Base-by-base conservation (phyloP, 2,113 vertebrate species). In the Pteropus alecto region DNA sequence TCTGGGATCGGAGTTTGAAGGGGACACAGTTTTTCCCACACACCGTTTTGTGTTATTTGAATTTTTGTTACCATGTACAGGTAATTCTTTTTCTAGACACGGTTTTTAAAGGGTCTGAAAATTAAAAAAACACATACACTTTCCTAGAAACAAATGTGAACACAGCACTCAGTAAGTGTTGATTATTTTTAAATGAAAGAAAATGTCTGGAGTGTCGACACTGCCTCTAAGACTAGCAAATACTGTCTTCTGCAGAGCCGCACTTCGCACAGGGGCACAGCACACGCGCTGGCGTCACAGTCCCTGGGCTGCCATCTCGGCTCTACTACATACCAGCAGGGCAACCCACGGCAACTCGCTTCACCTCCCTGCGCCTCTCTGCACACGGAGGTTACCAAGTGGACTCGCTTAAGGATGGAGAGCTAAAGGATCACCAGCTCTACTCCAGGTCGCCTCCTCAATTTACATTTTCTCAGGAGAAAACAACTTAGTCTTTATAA, bases 241-340 rank as follows among this genome's bases (percentile, higher is more conserved):
- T 7, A 4, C 14, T 26, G 48, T 43, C 26, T 28, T 61, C 54
- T 68, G 9, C 3, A 51, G 81, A 61, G 82, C 11, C 28, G 38
- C 43, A 35, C 38, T 7, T 19, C 1, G 16, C 63, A 14, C 0
- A 24, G 73, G 0, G 33, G 30, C 35, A 54, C 1, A 3, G 26
- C 4, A 3, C 68, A 14, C 10, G 1, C 60, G 10, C 14, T 16
- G 12, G 38, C 28, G 26, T 51, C 18, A 35, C n/a, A 18, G n/a
- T 24, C n/a, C 58, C 30, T 0, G 13, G 56, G 77, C n/a, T 21
- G 5, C 24, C 73, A 79, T 38, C 35, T 84, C 38, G 38, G 65
- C n/a, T 7, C 22, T 43, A 28, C 33, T 28, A 15, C 26, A 21
- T 2, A 7, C 46, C 70, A 35, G 13, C 77, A 67, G 18, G 71